Percentiles rank a stretch among this genome's conserved stretches.
Evolutionary conservation across 2,888 invertebrate genomes (phyloP).

Genomic region (Diarsia mendica): DNA sequence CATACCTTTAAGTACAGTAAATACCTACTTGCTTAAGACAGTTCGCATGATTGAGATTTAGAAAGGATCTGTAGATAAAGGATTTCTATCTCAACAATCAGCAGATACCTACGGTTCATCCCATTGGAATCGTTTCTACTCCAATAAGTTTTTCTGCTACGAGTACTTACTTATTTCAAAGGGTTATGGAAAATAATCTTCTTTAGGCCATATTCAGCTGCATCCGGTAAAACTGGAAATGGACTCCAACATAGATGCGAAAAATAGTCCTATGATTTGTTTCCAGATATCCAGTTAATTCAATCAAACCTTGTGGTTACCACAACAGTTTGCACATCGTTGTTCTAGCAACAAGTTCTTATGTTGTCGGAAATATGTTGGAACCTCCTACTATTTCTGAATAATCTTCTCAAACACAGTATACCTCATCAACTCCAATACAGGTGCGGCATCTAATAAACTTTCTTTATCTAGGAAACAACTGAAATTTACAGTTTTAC

Average conservation of each 20-base stretch:
- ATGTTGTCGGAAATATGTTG: not conserved
- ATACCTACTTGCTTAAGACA: not conserved
- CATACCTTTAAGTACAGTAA: not conserved
- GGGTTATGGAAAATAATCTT: slow-evolving; percentile 10
- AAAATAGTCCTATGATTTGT: not conserved
- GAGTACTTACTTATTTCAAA: not conserved
- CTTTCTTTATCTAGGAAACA: slow-evolving; percentile 47
- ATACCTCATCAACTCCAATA: not conserved
- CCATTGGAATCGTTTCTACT: slow-evolving; percentile 20
- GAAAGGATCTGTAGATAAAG: slow-evolving; percentile 9
- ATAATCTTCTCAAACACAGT: not conserved
- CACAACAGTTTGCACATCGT: not conserved
- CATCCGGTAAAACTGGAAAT: no score
- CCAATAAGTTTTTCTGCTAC: not conserved
- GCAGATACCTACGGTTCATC: not conserved
- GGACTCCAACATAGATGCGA: no score
- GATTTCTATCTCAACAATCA: slow-evolving; percentile 8
- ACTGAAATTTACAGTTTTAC: slow-evolving; percentile 41
- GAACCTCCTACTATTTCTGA: not conserved
- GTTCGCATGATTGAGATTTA: slow-evolving; percentile 10
- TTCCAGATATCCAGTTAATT: not conserved
- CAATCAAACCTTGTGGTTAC: not conserved
- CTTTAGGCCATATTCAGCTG: no score
- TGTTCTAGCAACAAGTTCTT: not conserved
- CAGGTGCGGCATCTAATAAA: slow-evolving; percentile 1